Percentiles rank a stretch among this genome's conserved stretches.
Evolutionary conservation across 2,888 invertebrate genomes (phyloP).

Genomic region (Temnothorax unifasciatus): DNA sequence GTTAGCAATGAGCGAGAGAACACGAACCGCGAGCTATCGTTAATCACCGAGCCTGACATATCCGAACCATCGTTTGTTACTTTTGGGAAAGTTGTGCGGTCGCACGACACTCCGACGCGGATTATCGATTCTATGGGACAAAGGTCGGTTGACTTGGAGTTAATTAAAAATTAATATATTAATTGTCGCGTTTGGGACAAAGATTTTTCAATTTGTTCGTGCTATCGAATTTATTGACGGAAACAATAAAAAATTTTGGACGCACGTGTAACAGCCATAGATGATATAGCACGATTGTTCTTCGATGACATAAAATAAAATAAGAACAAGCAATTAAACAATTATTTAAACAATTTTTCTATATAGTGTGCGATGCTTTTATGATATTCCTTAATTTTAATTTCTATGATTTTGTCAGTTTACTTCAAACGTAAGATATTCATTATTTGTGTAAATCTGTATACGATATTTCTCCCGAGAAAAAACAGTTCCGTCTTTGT

Average conservation of each 20-base stretch:
- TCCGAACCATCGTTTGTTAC: constrained; percentile 54
- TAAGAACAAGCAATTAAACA: too few species aligned
- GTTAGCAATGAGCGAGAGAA: constrained; percentile 58
- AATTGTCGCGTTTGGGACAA: background rate
- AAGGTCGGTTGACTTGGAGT: constrained; percentile 30
- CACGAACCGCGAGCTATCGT: constrained; percentile 57
- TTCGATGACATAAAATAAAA: background rate
- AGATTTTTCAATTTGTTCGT: background rate
- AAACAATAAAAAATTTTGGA: background rate
- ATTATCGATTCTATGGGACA: constrained; percentile 43
- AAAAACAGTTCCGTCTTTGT: background rate
- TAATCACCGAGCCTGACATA: constrained; percentile 56
- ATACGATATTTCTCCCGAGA: background rate
- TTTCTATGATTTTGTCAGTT: background rate
- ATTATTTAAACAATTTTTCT: background rate
- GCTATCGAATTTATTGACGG: background rate
- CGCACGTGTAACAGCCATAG: background rate
- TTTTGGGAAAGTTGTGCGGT: constrained; percentile 49
- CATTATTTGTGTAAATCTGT: background rate
- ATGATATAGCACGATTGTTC: background rate
- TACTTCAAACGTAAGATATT: background rate
- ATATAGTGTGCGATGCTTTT: background rate
- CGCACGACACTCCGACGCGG: constrained; percentile 16
- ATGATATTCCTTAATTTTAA: background rate
- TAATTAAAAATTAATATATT: constrained; percentile 45